Evolutionary conservation across 2,888 invertebrate species (phyloP), one percentile per base, ranked within the genome.

Genomic region (Plagodis dolabraria): DNA sequence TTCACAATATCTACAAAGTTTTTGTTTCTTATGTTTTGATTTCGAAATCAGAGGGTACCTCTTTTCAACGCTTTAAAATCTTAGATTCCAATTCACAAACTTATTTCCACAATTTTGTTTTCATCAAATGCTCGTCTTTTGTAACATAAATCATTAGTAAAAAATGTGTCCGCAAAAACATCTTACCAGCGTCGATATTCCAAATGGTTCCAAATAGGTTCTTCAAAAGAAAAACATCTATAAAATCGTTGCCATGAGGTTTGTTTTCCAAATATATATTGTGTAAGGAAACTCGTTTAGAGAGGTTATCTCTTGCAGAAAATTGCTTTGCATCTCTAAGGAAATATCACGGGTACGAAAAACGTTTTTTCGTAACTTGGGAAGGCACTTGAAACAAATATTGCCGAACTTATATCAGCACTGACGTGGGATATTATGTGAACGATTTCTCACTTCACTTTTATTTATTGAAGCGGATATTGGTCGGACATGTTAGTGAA

Each of bases 251-350:
- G 65, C 70, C 62, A 64, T 71, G 71, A 65, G 67, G 72, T 74
- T 69, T 71, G 72, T 77, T 76, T 52, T 77, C 71, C 70, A 72
- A 82, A 80, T 74, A 80, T 80, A 80, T 81, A 81, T 80, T 74
- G 79, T 76, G 79, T 80, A 77, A 79, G 78, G 74, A 80, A 85
- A 83, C 78, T 77, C 83, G 83, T 82, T 85, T 83, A 85, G 79
- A 83, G 77, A 83, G 82, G 85, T 85, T 86, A 86, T 86, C 83
- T 86, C 86, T 86, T 77, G 83, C 83, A 89, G 88, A 88, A 90
- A 89, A 90, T 90, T 90, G 87, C 86, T 88, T 87, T 83, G 85
- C 85, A 88, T 89, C 89, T 89, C 89, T 75, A 85, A 89, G 88
- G 89, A 86, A 90, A 89, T 88, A 86, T 86, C 82, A 80, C 76